Base-by-base conservation (phyloP, 2,113 vertebrate genomes). In the human region DNA sequence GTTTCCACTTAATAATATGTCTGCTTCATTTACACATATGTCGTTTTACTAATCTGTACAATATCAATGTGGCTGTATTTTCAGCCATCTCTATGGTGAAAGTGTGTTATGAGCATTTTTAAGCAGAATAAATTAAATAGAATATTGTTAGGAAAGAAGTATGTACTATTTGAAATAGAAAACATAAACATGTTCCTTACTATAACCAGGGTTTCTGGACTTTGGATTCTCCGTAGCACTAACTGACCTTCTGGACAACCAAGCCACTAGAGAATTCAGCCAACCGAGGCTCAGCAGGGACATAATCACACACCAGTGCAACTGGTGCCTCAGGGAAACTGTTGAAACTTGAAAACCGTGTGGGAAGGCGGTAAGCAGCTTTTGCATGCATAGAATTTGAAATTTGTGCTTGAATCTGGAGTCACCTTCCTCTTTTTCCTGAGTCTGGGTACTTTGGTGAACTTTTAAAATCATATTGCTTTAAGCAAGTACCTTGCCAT, bases 121-220 rank as follows among this genome's bases (percentile, higher is more conserved):
- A 45, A 73, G 64, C 22, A 95, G 35, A 88, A 72, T 68, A 81
- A 85, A 66, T 76, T 45, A 93, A 94, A 94, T 50, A 72, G 32
- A 83, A 38, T 78, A 78, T 85, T 95, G 14, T 87, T 23, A 61
- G 68, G n/a, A 79, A 86, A 97, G 8, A 81, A 40, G 27, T 32
- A 82, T 55, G 11, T 30, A 43, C 13, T 66, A 16, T 82, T 93
- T 92, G 59, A 82, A 90, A 78, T 48, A 76, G 55, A 57, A 80
- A 81, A 17, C 0, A 61, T 17, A 83, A 84, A 91, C 18, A 32
- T 78, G 40, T 59, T 85, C n/a, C 57, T 93, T 32, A 32, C 9
- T 57, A 3, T 72, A 75, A 70, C 35, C 18, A 27, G 20, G 12
- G 32, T 93, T 90, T 96, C 30, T 86, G 83, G 22, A 89, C 32